Conservation (phyloP, 2,113 vertebrate genomes). For the Dendrocopos noguchii region DNA sequence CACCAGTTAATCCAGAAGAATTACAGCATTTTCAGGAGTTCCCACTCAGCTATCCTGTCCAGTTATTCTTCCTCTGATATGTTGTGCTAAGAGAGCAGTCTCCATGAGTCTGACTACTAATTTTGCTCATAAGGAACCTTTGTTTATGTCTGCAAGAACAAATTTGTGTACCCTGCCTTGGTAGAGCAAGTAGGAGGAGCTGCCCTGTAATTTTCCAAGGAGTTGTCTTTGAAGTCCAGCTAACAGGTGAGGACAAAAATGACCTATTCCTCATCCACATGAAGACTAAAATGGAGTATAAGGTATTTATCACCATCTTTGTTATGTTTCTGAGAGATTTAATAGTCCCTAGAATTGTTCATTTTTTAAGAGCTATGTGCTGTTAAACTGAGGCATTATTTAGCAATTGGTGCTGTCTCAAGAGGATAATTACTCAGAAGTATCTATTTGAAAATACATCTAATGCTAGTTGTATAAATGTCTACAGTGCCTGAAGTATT, state of each 20-base stretch:
- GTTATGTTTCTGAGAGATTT: slow-evolving; percentile 52
- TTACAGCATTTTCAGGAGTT: not conserved
- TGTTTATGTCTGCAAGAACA: not conserved
- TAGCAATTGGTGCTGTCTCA: slow-evolving; percentile 57
- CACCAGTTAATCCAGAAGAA: not conserved
- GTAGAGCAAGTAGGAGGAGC: not conserved
- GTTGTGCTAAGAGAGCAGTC: not conserved
- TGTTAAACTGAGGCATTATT: slow-evolving; percentile 60
- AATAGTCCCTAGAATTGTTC: slow-evolving; percentile 52
- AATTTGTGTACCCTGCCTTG: not conserved
- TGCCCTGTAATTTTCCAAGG: slow-evolving; percentile 2
- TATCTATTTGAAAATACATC: slow-evolving; percentile 65
- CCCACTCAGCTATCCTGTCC: not conserved
- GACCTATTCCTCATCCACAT: not conserved
- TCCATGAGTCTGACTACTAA: not conserved
- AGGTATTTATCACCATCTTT: slow-evolving; percentile 64
- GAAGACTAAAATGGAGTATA: slow-evolving; percentile 1
- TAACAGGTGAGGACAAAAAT: slow-evolving; percentile 22
- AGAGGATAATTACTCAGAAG: slow-evolving; percentile 70
- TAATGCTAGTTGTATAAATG: slow-evolving; percentile 65
- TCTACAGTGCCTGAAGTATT: slow-evolving; percentile 60
- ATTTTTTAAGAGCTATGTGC: slow-evolving; percentile 66
- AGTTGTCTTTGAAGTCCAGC: slow-evolving; percentile 13
- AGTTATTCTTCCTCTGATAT: not conserved
- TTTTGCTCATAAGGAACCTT: not conserved